These are phyloP conservation scores for Aphelocoma californica DNA, from an alignment of 2,797 vertebrate species.

Conservation along the genomic window DNA sequence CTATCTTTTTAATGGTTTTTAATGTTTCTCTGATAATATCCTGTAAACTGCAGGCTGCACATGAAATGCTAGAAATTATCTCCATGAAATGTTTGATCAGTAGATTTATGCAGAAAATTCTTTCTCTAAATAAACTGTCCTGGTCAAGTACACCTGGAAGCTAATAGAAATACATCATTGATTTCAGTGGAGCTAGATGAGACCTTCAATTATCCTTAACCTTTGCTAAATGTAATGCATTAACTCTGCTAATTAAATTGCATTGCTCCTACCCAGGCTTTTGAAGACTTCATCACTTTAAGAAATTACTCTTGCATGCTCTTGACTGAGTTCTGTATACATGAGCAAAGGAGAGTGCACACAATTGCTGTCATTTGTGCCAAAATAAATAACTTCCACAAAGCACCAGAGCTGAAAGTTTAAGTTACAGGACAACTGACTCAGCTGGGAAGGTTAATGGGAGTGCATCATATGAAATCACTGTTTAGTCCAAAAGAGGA, in stretches of 20 bases:
- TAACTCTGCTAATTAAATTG: slow-evolving; percentile 12
- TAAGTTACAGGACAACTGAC: neutral
- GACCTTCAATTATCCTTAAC: neutral
- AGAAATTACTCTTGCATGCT: neutral
- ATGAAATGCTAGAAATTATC: neutral
- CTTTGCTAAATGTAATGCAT: neutral
- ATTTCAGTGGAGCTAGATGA: neutral
- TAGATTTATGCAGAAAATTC: neutral
- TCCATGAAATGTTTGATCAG: neutral
- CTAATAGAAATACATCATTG: neutral
- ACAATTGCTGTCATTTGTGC: neutral
- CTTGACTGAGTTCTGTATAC: neutral
- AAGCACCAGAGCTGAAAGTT: neutral
- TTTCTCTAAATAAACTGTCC: neutral
- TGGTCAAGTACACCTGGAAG: neutral
- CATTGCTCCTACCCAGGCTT: neutral
- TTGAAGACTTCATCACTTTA: slow-evolving; percentile 22
- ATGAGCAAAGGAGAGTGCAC: neutral
- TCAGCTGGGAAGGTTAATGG: neutral
- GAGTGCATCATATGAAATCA: neutral
- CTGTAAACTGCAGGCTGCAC: neutral
- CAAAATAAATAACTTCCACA: neutral
- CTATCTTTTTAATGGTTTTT: neutral
- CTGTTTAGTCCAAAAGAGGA: neutral
- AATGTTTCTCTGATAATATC: neutral